Percentiles rank a stretch among this genome's conserved stretches.
phyloP scores from a whole-genome alignment of 64 coral and sea anemone genomes.

The Montipora efflorescens region DNA sequence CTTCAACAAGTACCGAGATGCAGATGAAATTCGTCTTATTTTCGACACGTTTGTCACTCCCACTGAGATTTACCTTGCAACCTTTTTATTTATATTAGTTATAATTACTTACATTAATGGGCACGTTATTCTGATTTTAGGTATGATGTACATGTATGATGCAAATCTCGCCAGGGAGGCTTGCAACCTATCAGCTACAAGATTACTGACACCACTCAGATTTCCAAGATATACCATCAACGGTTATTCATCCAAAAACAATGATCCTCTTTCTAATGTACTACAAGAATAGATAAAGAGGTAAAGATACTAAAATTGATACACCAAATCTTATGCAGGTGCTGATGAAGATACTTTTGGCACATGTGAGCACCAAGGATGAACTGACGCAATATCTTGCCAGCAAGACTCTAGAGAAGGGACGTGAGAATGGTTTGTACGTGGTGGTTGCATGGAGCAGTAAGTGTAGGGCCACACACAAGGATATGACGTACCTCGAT shows the following conservation, averaged over 20 bases:
- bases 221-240: conserved; percentile 25
- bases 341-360: not conserved
- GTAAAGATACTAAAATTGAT: conserved; percentile 18
- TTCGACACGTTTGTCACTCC: conserved; percentile 64
- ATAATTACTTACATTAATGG: conserved; percentile 54
- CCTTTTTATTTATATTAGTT: conserved; percentile 9
- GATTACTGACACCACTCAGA: conserved; percentile 60
- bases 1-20: conserved; percentile 57
- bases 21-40: conserved; percentile 58
- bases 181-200: conserved; percentile 33
- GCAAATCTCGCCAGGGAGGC: conserved; percentile 23
- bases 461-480: conserved; percentile 31
- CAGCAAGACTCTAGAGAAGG: conserved; percentile 19
- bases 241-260: not conserved
- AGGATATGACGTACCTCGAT: conserved; percentile 28
- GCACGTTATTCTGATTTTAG: conserved; percentile 51
- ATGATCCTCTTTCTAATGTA: conserved; percentile 6
- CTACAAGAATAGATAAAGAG: conserved; percentile 9
- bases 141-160: conserved; percentile 8
- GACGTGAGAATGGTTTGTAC: not conserved
- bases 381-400: not conserved
- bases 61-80: conserved; percentile 45
- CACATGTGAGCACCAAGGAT: conserved; percentile 17
- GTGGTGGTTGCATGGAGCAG: conserved; percentile 9
- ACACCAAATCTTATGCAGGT: not conserved